These are phyloP conservation scores for Dorcus parallelipipedus DNA, from an alignment of 2,888 invertebrate species.

Conservation along the genomic window DNA sequence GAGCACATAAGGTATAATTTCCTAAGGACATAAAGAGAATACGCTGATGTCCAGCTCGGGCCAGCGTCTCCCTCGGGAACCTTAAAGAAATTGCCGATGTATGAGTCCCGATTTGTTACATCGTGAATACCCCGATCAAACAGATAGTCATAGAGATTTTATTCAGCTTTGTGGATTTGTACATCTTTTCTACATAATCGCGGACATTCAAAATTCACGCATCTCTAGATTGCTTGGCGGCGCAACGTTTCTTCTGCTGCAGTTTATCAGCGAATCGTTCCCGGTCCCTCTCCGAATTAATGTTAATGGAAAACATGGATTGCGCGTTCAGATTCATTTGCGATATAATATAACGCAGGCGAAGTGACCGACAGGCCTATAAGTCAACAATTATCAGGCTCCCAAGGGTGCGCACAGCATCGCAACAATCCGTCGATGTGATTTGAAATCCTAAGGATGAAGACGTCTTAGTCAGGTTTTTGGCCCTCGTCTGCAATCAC, in stretches of 20 bases:
- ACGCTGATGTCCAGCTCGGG: slow-evolving; percentile 47
- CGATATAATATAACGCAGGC: slow-evolving; percentile 29
- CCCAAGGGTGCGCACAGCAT: slow-evolving; percentile 27
- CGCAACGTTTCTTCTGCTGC: too few relatives aligned
- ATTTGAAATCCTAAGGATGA: slow-evolving; percentile 25
- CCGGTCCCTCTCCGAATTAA: slow-evolving; percentile 6
- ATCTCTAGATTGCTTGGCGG: too few relatives aligned
- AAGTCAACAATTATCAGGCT: slow-evolving; percentile 47
- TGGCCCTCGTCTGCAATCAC: slow-evolving; percentile 42
- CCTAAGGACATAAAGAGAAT: slow-evolving; percentile 49
- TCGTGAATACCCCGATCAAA: slow-evolving; percentile 40
- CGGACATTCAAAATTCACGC: too few relatives aligned
- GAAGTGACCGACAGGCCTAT: slow-evolving; percentile 43
- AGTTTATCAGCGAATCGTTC: too few relatives aligned
- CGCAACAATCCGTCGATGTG: slow-evolving; percentile 12
- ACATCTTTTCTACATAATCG: not conserved
- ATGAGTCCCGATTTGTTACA: slow-evolving; percentile 48
- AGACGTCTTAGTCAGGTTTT: slow-evolving; percentile 42
- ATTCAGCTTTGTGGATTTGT: slow-evolving; percentile 7
- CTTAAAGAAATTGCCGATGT: slow-evolving; percentile 52
- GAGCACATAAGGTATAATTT: slow-evolving; percentile 49
- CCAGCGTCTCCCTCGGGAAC: slow-evolving; percentile 41
- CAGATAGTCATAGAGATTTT: slow-evolving; percentile 31
- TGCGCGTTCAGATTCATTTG: slow-evolving; percentile 18
- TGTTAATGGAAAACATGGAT: slow-evolving; percentile 12